phyloP scores from a whole-genome alignment of 2,888 invertebrate species.

The Periphyllus acericola region DNA sequence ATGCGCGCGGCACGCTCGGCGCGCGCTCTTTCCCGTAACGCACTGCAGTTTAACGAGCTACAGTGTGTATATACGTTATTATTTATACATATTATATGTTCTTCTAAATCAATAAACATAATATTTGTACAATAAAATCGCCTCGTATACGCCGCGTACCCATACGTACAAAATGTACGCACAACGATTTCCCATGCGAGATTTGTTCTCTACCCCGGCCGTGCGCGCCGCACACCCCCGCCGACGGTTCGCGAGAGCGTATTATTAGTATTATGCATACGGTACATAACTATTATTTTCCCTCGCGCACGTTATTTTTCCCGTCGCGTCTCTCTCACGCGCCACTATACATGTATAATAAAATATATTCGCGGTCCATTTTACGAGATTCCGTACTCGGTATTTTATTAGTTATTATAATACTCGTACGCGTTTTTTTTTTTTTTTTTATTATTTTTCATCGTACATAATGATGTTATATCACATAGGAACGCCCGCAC shows the following conservation, averaged over 20 bases:
- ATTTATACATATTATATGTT: not conserved
- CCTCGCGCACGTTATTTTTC: not conserved
- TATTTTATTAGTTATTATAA: too few relatives aligned
- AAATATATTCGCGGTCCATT: not conserved
- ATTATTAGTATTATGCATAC: not conserved
- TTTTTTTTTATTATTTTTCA: not conserved
- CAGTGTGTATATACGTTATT: not conserved
- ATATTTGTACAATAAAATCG: constrained; percentile 41
- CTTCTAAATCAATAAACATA: constrained; percentile 37
- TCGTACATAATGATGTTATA: not conserved
- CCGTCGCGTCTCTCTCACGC: not conserved
- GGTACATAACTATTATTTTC: too few relatives aligned
- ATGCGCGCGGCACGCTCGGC: constrained; percentile 26
- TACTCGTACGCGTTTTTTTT: not conserved
- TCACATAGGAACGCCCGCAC: not conserved
- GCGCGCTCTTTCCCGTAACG: constrained; percentile 29
- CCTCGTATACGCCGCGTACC: not conserved
- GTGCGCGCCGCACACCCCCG: too few relatives aligned
- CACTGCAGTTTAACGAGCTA: constrained; percentile 42
- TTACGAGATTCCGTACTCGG: too few relatives aligned
- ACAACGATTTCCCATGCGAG: not conserved
- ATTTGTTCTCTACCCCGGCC: not conserved
- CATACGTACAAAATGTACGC: not conserved
- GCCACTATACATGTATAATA: not conserved
- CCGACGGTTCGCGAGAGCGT: not conserved